Percentiles rank a stretch among this genome's conserved stretches.
These are phyloP conservation scores for Scaptomyza reducta DNA, from an alignment of 2,888 invertebrate genomes.

Conservation along the genomic window DNA sequence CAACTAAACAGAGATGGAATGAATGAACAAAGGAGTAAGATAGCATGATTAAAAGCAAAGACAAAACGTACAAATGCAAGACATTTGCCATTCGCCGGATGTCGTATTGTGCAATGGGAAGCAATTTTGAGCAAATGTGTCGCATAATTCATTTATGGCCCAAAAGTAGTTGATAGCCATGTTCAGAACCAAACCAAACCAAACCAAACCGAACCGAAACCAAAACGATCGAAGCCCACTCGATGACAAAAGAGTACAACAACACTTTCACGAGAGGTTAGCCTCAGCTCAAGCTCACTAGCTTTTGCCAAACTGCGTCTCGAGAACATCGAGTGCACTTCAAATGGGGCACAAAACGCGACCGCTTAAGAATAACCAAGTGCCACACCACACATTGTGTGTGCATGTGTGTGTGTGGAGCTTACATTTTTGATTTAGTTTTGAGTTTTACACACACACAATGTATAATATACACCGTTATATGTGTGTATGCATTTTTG, in stretches of 20 bases:
- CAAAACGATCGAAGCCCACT: conserved; percentile 4
- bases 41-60: conserved; percentile 2
- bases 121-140: conserved; percentile 82
- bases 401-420: conserved; percentile 36
- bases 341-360: conserved; percentile 79
- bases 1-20: not conserved
- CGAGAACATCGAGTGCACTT: conserved; percentile 63
- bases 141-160: conserved; percentile 82
- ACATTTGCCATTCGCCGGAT: conserved; percentile 50
- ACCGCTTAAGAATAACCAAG: conserved; percentile 76
- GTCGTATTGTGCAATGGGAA: conserved; percentile 71
- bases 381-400: conserved; percentile 24
- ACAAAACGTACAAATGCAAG: conserved; percentile 10
- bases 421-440: conserved; percentile 69
- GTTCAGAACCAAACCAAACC: not conserved
- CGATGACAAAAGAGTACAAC: conserved; percentile 17
- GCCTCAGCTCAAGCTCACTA: conserved; percentile 8
- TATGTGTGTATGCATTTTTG: conserved; percentile 4
- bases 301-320: conserved; percentile 62
- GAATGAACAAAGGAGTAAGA: not conserved
- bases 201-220: not conserved
- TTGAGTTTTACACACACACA: conserved; percentile 38
- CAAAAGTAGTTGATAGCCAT: conserved; percentile 27
- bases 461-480: not conserved
- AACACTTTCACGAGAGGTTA: conserved; percentile 39